Percentiles rank a stretch among this genome's conserved stretches.
Evolutionary conservation across 2,888 invertebrate species (phyloP).

Genomic region (Eristalis intricaria): DNA sequence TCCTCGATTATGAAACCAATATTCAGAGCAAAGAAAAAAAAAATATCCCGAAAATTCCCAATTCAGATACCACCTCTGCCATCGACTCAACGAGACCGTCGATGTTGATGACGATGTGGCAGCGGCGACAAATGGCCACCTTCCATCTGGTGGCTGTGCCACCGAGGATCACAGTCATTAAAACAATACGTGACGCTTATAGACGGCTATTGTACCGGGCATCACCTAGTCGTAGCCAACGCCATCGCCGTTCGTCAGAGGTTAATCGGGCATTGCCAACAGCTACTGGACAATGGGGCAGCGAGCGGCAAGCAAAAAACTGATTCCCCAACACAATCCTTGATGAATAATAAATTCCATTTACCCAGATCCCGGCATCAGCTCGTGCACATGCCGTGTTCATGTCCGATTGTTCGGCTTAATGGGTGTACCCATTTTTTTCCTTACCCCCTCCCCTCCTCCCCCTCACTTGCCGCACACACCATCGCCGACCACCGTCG

Average conservation of each 20-base stretch:
- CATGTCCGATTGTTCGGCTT: constrained; percentile 68
- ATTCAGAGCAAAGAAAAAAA: constrained; percentile 27
- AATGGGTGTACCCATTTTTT: constrained; percentile 59
- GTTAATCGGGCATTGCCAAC: constrained; percentile 70
- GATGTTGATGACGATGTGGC: constrained; percentile 34
- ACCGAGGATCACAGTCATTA: constrained; percentile 66
- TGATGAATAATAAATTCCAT: constrained; percentile 72
- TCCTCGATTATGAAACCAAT: constrained; percentile 58
- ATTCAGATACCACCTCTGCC: constrained; percentile 33
- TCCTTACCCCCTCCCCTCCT: not conserved
- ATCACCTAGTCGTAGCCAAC: constrained; percentile 42
- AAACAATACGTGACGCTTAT: constrained; percentile 67
- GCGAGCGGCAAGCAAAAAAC: constrained; percentile 23
- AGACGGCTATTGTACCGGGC: constrained; percentile 26
- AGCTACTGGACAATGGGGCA: constrained; percentile 48
- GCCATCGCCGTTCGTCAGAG: constrained; percentile 18
- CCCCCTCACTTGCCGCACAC: not conserved
- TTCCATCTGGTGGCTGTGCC: constrained; percentile 27
- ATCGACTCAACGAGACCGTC: constrained; percentile 21
- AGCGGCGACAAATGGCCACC: constrained; percentile 57
- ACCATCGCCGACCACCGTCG: not conserved
- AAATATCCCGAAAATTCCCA: constrained; percentile 56
- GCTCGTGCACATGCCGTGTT: constrained; percentile 40
- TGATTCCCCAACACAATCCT: constrained; percentile 51
- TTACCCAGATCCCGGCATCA: constrained; percentile 60